phyloP scores from a whole-genome alignment of 2,888 invertebrate genomes.

The Heteropelma amictum region DNA sequence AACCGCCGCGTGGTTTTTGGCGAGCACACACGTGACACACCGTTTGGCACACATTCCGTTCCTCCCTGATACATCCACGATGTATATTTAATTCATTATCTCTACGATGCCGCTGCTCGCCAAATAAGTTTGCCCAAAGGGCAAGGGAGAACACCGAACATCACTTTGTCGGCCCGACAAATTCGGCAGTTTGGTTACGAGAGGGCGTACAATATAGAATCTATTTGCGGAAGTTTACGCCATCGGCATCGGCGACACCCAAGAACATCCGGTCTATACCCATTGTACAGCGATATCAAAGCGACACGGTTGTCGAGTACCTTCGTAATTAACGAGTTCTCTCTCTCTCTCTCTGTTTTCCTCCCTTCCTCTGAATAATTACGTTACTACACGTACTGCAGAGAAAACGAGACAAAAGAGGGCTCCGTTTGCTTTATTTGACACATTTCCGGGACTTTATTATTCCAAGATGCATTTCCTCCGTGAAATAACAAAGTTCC shows the following conservation, averaged over 20 bases:
- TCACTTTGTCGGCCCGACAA: conserved; percentile 37
- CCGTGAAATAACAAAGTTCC: too few species aligned
- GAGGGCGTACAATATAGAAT: conserved; percentile 14
- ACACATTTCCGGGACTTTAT: background rate
- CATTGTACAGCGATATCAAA: conserved; percentile 39
- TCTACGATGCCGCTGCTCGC: too few species aligned
- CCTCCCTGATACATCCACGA: too few species aligned
- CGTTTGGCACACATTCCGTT: too few species aligned
- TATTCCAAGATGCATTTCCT: conserved; percentile 8
- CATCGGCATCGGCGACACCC: conserved; percentile 15
- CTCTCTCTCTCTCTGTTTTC: background rate
- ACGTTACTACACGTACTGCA: background rate
- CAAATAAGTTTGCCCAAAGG: conserved; percentile 17
- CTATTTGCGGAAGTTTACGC: conserved; percentile 27
- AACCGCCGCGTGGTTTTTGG: background rate
- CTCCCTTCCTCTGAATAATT: conserved; percentile 19
- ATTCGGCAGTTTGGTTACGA: conserved; percentile 29
- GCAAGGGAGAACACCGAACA: conserved; percentile 29
- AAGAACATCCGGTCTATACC: conserved; percentile 15
- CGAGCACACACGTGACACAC: background rate
- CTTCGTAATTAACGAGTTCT: conserved; percentile 41
- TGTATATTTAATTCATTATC: conserved; percentile 14
- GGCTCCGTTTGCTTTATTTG: conserved; percentile 6
- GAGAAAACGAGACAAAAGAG: conserved; percentile 11
- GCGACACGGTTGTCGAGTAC: conserved; percentile 31